Evolutionary conservation across 2,797 vertebrate species (phyloP).

Genomic region (Lutjanus argentimaculatus): DNA sequence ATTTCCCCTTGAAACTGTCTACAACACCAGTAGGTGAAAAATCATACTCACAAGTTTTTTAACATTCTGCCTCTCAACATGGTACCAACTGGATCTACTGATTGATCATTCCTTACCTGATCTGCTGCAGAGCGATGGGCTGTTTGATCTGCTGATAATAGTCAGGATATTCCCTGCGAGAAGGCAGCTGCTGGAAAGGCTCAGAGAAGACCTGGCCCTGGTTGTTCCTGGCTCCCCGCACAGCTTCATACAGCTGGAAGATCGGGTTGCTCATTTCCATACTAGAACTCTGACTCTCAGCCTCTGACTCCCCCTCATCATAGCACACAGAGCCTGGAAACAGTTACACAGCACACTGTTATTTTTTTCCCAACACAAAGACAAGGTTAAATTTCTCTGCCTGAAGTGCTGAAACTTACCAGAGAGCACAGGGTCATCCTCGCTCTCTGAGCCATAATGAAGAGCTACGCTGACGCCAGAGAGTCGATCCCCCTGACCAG

Average conservation of each 20-base stretch:
- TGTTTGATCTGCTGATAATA: slow-evolving; percentile 99
- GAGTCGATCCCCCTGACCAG: slow-evolving; percentile 94
- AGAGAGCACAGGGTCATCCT: slow-evolving; percentile 95
- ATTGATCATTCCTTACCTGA: slow-evolving; percentile 86
- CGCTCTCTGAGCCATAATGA: slow-evolving; percentile 97
- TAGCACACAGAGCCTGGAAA: slow-evolving; percentile 92
- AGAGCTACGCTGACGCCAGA: slow-evolving; percentile 94
- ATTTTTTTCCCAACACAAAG: not conserved
- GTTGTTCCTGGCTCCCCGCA: slow-evolving; percentile 93
- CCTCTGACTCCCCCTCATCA: slow-evolving; percentile 95
- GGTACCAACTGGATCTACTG: not conserved
- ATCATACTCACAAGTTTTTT: not conserved
- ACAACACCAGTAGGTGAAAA: not conserved
- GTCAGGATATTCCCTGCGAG: slow-evolving; percentile 97
- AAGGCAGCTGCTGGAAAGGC: slow-evolving; percentile 96
- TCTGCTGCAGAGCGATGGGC: slow-evolving; percentile 94
- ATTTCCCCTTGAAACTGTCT: not conserved
- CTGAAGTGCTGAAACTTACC: slow-evolving; percentile 81
- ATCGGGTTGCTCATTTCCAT: slow-evolving; percentile 94
- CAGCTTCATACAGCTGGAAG: slow-evolving; percentile 95
- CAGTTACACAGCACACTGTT: not conserved
- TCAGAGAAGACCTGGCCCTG: slow-evolving; percentile 96
- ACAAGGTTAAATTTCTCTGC: not conserved
- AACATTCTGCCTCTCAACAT: not conserved
- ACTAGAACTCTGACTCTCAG: slow-evolving; percentile 94